These are phyloP conservation scores for Rhinoptilus africanus DNA, from an alignment of 2,113 vertebrate genomes.

Conservation along the genomic window DNA sequence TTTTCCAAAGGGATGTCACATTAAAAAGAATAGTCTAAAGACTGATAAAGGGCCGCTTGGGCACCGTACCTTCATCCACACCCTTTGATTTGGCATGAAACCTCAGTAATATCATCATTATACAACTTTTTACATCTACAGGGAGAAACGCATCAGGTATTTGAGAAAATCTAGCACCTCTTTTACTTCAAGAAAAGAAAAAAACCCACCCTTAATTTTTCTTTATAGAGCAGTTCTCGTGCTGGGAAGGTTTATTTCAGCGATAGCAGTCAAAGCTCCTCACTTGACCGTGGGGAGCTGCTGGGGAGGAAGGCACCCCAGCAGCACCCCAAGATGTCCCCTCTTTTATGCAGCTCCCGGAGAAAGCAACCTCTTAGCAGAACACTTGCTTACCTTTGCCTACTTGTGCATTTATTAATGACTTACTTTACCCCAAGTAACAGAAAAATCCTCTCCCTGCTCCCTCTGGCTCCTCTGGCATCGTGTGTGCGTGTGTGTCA, in stretches of 20 bases:
- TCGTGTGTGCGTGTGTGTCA: neutral
- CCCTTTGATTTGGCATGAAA: neutral
- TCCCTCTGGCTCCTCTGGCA: neutral
- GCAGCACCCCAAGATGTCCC: neutral
- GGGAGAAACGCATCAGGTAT: neutral
- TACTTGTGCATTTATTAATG: neutral
- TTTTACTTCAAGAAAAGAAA: neutral
- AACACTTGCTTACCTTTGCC: neutral
- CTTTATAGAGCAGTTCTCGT: neutral
- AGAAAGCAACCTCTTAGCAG: neutral
- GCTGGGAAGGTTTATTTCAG: neutral
- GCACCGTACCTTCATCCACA: neutral
- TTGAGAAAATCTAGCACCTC: constrained; percentile 20
- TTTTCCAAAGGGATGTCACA: neutral
- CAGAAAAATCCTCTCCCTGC: neutral
- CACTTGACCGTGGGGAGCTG: neutral
- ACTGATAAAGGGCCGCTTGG: neutral
- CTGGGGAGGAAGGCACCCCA: neutral
- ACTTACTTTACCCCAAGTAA: neutral
- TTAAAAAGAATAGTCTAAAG: neutral
- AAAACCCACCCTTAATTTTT: neutral
- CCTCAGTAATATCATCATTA: neutral
- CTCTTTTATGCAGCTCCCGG: neutral
- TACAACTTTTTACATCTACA: neutral
- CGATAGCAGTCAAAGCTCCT: neutral